Evolutionary conservation across 2,113 vertebrate species (phyloP).

Genomic region (Lophura nycthemera): DNA sequence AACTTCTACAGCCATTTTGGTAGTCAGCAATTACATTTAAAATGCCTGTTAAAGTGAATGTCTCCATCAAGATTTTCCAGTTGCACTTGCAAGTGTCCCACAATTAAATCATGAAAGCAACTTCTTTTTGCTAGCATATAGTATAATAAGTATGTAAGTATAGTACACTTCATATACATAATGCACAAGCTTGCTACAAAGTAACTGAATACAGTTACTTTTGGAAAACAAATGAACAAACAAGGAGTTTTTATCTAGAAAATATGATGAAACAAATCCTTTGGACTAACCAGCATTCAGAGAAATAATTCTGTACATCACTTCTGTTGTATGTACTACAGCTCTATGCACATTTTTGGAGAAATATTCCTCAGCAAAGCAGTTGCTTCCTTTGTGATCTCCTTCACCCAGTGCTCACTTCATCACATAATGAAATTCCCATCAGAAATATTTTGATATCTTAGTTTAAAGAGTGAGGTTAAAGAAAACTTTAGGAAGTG

Average conservation of each 20-base stretch:
- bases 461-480: not conserved
- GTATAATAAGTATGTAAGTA: not conserved
- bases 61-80: not conserved
- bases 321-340: not conserved
- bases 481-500: not conserved
- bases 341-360: not conserved
- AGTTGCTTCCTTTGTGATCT: not conserved
- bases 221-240: not conserved
- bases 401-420: not conserved
- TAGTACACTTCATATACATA: not conserved
- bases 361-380: not conserved
- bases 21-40: not conserved
- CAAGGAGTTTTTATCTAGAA: not conserved
- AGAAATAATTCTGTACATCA: not conserved
- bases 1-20: not conserved
- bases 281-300: not conserved
- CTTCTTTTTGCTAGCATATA: not conserved
- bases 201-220: not conserved
- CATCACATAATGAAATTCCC: not conserved
- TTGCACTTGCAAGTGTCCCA: not conserved
- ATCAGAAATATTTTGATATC: not conserved
- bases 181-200: not conserved
- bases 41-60: not conserved
- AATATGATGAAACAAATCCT: not conserved
- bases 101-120: not conserved